phyloP scores from a whole-genome alignment of 2,888 invertebrate genomes.

The Drosophila ezoana region DNA sequence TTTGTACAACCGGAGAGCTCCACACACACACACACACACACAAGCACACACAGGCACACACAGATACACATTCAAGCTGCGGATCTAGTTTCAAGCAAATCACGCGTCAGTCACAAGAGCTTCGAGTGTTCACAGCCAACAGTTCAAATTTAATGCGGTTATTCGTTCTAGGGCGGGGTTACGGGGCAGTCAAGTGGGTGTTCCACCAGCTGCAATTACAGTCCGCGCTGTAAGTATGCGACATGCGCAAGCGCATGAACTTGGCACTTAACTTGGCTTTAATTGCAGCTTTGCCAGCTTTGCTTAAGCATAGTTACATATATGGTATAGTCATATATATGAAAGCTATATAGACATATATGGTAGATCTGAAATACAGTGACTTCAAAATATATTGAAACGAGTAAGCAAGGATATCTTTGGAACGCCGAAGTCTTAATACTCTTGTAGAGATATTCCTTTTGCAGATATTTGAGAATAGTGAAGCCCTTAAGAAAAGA shows the following conservation, averaged over 20 bases:
- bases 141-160: constrained; percentile 29
- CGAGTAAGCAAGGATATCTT: no score
- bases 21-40: not conserved
- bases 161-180: constrained; percentile 1
- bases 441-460: no score
- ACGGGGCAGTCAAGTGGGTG: not conserved
- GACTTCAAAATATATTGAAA: no score
- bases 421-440: no score
- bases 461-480: no score
- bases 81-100: constrained; percentile 34
- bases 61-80: constrained; percentile 3
- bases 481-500: no score
- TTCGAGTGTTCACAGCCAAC: constrained; percentile 37
- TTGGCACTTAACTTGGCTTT: constrained; percentile 52
- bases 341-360: not conserved
- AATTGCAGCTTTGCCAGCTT: constrained; percentile 13
- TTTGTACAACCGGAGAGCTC: constrained; percentile 26
- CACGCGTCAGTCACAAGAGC: constrained; percentile 46
- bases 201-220: constrained; percentile 11
- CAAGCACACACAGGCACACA: not conserved
- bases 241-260: constrained; percentile 62
- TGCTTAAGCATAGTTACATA: not conserved
- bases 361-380: no score
- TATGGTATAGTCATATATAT: no score
- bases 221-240: constrained; percentile 11